Base-by-base conservation (phyloP, 1,140 invertebrate genomes). In the Bradynema listronoti region DNA sequence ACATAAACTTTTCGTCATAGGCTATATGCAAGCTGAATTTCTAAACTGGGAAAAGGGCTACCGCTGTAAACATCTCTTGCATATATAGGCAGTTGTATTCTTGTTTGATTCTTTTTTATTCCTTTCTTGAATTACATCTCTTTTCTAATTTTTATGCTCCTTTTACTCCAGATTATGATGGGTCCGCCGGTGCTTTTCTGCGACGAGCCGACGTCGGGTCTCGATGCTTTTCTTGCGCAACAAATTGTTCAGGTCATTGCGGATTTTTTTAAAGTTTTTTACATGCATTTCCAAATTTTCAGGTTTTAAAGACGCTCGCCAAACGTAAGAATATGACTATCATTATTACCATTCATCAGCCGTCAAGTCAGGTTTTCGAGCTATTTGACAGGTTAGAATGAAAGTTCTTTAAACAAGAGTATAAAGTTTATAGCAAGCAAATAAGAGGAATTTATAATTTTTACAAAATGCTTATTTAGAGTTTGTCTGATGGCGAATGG, bases 111-210 rank as follows among this genome's bases (percentile, higher is more conserved):
- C n/a, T n/a, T n/a, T n/a, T n/a, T n/a, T n/a, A n/a, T n/a, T n/a
- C n/a, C n/a, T n/a, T n/a, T n/a, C n/a, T n/a, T n/a, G n/a, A n/a
- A n/a, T 58, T 41, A 27, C 29, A 19, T 11, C 32, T n/a, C 7
- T 14, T 11, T 14, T 27, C 30, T 16, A 22, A 49, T 9, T 57
- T n/a, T 11, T 56, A 11, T 59, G 11, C 25, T 9, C 53, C n/a
- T 11, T 11, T 11, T 53, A 11, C 45, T 53, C 55, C 24, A 46
- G 25, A 81, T 95, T 19, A 81, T 96, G 22, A 96, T 90, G 0
- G 87, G 96, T 81, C 92, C 93, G 1, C 87, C 89, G 1, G 79
- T 98, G 33, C 85, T 97, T 84, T 91, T 97, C 75, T 96, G 91
- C 79, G 93, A 98, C 78, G 93, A 97, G 76, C 91, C 92, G 1